These are phyloP conservation scores for Taphrorychus bicolor DNA, from an alignment of 2,888 invertebrate species.

Conservation along the genomic window DNA sequence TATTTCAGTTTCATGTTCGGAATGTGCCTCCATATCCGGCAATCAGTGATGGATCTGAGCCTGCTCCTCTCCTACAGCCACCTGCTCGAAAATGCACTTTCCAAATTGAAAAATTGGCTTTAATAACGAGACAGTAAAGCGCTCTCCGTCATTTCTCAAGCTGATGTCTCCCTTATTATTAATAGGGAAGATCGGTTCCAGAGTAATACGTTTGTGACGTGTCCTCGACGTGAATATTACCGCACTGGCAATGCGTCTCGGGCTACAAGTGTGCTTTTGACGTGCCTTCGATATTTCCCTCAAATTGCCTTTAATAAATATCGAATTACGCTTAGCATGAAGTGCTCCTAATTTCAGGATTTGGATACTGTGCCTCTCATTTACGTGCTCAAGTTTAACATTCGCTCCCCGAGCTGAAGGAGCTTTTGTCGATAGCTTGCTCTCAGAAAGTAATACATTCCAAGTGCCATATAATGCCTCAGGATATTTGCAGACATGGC, in stretches of 20 bases:
- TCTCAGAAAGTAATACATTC: slow-evolving; percentile 15
- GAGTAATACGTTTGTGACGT: slow-evolving; percentile 10
- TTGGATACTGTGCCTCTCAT: background rate
- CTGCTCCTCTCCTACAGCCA: background rate
- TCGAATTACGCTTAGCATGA: background rate
- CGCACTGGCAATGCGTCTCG: background rate
- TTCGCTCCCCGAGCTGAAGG: background rate
- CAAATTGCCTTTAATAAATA: background rate
- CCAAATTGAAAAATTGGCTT: background rate
- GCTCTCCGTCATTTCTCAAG: background rate
- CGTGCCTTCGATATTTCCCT: slow-evolving; percentile 4
- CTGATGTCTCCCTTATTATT: slow-evolving; percentile 2
- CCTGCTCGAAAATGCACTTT: background rate
- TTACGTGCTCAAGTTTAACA: background rate
- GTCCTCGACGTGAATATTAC: slow-evolving; percentile 5
- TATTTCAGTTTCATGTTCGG: slow-evolving; percentile 6
- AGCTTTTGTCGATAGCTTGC: slow-evolving; percentile 1
- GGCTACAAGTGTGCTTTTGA: slow-evolving; percentile 1
- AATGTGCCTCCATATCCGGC: background rate
- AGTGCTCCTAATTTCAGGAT: no score
- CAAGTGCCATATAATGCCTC: slow-evolving; percentile 19
- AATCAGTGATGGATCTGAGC: background rate
- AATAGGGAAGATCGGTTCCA: slow-evolving; percentile 3
- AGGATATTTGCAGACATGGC: slow-evolving; percentile 26
- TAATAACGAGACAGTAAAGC: background rate